Evolutionary conservation across 2,888 invertebrate genomes (phyloP), one percentile per base, ranked within the genome.

Genomic region (Dendrolimus pini): DNA sequence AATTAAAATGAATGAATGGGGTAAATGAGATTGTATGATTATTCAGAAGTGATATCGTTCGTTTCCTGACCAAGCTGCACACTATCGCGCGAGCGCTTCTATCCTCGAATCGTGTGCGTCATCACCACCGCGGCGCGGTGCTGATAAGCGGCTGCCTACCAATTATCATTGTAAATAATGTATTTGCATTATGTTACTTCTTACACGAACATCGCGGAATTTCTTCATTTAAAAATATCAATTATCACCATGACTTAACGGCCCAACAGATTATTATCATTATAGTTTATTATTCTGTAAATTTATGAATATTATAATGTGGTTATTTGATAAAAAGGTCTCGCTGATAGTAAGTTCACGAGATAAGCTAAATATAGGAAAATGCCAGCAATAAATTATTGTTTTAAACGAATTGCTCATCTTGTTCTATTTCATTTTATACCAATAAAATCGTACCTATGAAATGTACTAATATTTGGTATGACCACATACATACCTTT

Each of bases 151-250:
- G 80, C 80, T 75, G 81, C 77, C 80, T 77, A 77, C 78, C 81
- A 88, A 89, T 89, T 89, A 89, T 89, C 89, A 89, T 88, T 88
- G 89, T 89, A 88, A 89, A 90, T 89, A 85, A 83, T 82, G 73
- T 85, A 80, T 83, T 83, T 83, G 71, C 74, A 71, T 74, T 75
- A 80, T 82, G 78, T 73, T 14, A 60, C 81, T 81, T 83, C 75
- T 80, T 74, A 71, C 72, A 63, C 58, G 69, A 74, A 72, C 71
- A 71, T 65, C 68, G 72, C 75, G 73, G 78, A 85, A 82, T 80
- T 82, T 81, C 78, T 81, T 77, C 70, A 72, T 70, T 75, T 69
- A 72, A 75, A 74, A 73, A 77, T 77, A 82, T 80, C 74, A 70
- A 70, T 66, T 65, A 53, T 58, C 54, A 56, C 52, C 63, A 64